These are phyloP conservation scores for Chaetura pelagica DNA, from an alignment of 2,113 vertebrate genomes.

Conservation along the genomic window DNA sequence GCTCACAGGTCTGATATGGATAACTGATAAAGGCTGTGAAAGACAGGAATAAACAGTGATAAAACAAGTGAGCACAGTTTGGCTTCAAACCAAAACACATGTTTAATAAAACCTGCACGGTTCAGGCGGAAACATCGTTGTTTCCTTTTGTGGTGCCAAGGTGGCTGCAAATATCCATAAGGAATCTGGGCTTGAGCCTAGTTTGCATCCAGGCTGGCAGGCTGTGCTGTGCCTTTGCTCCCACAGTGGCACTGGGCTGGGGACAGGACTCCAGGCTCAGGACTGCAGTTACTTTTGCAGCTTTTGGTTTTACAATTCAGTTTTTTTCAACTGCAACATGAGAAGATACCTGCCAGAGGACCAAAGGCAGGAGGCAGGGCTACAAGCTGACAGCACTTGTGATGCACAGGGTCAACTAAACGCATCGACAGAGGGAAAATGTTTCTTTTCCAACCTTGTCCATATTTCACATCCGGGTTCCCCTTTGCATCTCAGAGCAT, in stretches of 20 bases:
- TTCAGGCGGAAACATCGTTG: neutral
- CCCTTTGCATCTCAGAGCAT: neutral
- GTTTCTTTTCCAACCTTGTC: neutral
- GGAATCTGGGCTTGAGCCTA: neutral
- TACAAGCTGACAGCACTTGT: neutral
- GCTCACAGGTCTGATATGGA: constrained; percentile 47
- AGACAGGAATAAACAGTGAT: constrained; percentile 61
- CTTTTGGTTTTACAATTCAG: neutral
- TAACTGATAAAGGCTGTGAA: constrained; percentile 59
- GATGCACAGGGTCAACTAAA: neutral
- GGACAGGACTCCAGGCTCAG: rapidly evolving
- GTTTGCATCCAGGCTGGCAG: neutral
- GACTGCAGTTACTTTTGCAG: neutral
- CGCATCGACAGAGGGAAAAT: rapidly evolving
- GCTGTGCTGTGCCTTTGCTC: neutral
- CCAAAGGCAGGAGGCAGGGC: neutral
- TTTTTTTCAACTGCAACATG: neutral
- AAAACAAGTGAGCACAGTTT: neutral
- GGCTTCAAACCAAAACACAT: constrained; percentile 29
- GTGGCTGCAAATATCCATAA: neutral
- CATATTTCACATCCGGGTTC: neutral
- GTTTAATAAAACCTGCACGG: constrained; percentile 27
- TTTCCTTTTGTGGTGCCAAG: neutral
- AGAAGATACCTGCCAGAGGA: neutral
- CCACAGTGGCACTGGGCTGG: rapidly evolving